Conservation (phyloP, 2,797 vertebrate species). For the Lepus townsendii region DNA sequence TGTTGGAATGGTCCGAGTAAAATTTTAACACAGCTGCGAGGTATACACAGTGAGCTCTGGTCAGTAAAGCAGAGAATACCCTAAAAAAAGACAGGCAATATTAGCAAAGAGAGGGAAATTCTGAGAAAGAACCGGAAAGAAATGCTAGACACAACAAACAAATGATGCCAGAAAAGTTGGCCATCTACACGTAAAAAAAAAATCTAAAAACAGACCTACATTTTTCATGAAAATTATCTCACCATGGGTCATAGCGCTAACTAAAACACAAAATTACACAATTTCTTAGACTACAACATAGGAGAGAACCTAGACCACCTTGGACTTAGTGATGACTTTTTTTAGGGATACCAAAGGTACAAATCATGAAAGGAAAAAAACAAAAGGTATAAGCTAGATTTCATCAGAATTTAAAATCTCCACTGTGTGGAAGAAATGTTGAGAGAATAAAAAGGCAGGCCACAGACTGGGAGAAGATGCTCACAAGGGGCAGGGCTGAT, state of each 20-base stretch:
- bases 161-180: not conserved
- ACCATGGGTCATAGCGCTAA: not conserved
- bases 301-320: not conserved
- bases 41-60: not conserved
- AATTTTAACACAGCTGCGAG: not conserved
- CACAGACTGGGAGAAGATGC: not conserved
- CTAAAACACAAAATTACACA: not conserved
- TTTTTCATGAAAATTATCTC: not conserved
- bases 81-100: not conserved
- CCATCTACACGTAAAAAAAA: not conserved
- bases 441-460: not conserved
- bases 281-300: not conserved
- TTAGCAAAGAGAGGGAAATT: not conserved
- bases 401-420: not conserved
- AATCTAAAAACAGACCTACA: not conserved
- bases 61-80: not conserved
- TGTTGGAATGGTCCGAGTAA: not conserved
- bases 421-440: not conserved
- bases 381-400: not conserved
- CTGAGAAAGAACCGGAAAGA: not conserved
- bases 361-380: not conserved
- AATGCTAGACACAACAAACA: not conserved
- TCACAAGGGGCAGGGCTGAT: not conserved
- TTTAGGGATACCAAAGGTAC: not conserved
- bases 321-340: not conserved